phyloP scores from a whole-genome alignment of 2,797 vertebrate genomes.

The Zalophus californianus region DNA sequence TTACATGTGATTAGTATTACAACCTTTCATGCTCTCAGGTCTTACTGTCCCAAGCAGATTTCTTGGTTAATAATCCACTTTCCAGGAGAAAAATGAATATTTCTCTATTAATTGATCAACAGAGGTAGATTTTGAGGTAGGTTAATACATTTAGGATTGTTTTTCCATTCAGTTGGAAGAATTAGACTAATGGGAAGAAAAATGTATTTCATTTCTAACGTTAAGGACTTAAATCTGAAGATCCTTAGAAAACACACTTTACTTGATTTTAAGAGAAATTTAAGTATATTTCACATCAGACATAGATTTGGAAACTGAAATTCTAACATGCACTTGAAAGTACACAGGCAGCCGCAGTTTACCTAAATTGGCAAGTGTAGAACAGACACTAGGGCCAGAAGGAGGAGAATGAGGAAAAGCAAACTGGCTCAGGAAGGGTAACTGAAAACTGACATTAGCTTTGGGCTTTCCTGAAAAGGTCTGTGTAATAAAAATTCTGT shows the following conservation, averaged over 20 bases:
- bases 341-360: neutral
- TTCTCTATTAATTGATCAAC: neutral
- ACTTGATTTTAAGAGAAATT: conserved; percentile 42
- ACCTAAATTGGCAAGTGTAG: neutral
- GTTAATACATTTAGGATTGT: neutral
- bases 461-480: conserved; percentile 25
- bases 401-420: conserved; percentile 41
- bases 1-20: neutral
- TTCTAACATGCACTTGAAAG: neutral
- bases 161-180: conserved; percentile 41
- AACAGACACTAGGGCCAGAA: neutral
- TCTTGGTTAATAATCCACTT: neutral
- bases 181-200: neutral
- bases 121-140: conserved; percentile 37
- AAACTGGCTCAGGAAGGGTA: neutral
- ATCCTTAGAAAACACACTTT: neutral
- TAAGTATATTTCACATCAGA: conserved; percentile 55
- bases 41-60: conserved; percentile 49
- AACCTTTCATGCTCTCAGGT: neutral
- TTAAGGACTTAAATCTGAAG: conserved; percentile 48
- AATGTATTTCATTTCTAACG: conserved; percentile 42
- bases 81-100: conserved; percentile 55
- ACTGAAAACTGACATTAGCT: neutral
- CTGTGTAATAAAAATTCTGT: neutral
- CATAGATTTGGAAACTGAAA: conserved; percentile 46